Evolutionary conservation across 1,140 invertebrate species (phyloP).

Genomic region (Varroa destructor): DNA sequence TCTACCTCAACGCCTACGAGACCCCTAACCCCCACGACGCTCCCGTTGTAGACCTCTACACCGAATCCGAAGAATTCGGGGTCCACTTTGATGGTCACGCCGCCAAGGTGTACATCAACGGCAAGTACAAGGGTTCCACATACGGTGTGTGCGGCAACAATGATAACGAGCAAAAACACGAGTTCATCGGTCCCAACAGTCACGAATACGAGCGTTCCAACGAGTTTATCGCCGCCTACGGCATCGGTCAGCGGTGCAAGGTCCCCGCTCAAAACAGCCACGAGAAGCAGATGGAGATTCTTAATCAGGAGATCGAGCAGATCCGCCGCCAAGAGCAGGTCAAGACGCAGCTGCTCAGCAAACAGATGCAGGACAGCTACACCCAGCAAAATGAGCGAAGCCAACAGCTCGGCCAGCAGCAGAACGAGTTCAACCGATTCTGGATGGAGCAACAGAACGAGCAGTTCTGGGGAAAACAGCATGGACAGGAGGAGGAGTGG

Average conservation of each 20-base stretch:
- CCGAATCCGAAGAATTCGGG: neutral
- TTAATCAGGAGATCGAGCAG: slow-evolving; percentile 7
- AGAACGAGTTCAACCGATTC: neutral
- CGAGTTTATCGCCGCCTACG: slow-evolving; percentile 25
- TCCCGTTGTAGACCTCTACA: neutral
- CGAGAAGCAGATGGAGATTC: slow-evolving; percentile 15
- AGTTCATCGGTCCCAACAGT: slow-evolving; percentile 13
- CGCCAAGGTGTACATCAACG: neutral
- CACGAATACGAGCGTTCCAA: slow-evolving; percentile 11
- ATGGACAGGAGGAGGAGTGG: neutral
- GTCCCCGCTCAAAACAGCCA: neutral
- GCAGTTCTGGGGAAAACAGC: neutral
- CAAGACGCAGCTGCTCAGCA: neutral
- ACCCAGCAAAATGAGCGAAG: neutral
- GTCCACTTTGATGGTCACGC: neutral
- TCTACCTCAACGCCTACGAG: neutral
- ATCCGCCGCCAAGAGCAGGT: neutral
- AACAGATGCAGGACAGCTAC: neutral
- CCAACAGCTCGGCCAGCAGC: neutral
- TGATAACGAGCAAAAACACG: neutral
- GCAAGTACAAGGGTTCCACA: neutral
- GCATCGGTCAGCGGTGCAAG: slow-evolving; percentile 1
- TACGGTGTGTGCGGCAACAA: slow-evolving; percentile 20
- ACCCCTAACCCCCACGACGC: neutral
- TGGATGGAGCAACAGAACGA: slow-evolving; percentile 8